Evolutionary conservation across 1,140 invertebrate species (phyloP).

Genomic region (Dinoponera quadriceps): DNA sequence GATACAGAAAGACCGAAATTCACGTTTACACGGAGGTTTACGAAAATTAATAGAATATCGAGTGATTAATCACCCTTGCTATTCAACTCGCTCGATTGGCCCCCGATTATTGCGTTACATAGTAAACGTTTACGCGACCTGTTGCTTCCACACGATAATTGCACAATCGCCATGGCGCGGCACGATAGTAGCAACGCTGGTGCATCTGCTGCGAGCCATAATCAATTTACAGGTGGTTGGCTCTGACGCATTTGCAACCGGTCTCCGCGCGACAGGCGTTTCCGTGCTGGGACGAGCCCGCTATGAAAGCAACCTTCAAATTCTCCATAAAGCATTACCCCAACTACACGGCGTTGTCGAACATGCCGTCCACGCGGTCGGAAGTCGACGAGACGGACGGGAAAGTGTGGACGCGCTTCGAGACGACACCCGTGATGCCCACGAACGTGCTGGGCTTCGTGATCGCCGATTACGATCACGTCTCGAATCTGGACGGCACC

Average conservation of each 20-base stretch:
- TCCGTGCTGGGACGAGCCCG: conserved; percentile 93
- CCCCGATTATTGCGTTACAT: conserved; percentile 5
- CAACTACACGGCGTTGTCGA: conserved; percentile 86
- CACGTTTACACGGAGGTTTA: neutral
- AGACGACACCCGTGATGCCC: conserved; percentile 91
- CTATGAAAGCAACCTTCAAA: conserved; percentile 89
- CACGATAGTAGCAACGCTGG: neutral
- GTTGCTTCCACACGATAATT: conserved; percentile 2
- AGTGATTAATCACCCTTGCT: neutral
- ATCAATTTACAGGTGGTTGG: conserved; percentile 36
- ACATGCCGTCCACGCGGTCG: conserved; percentile 85
- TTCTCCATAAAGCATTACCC: conserved; percentile 87
- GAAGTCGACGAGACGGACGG: conserved; percentile 68
- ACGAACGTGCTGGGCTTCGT: conserved; percentile 93
- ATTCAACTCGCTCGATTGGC: neutral
- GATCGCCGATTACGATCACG: conserved; percentile 90
- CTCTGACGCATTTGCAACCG: conserved; percentile 85
- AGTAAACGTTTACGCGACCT: neutral
- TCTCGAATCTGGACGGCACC: conserved; percentile 86
- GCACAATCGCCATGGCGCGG: neutral
- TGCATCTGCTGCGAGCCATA: neutral
- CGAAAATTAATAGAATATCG: conserved; percentile 7
- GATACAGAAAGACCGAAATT: neutral
- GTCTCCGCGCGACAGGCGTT: conserved; percentile 90
- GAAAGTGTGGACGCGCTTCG: conserved; percentile 89